Evolutionary conservation across 2,113 vertebrate species (phyloP).

Genomic region (Callipepla squamata): DNA sequence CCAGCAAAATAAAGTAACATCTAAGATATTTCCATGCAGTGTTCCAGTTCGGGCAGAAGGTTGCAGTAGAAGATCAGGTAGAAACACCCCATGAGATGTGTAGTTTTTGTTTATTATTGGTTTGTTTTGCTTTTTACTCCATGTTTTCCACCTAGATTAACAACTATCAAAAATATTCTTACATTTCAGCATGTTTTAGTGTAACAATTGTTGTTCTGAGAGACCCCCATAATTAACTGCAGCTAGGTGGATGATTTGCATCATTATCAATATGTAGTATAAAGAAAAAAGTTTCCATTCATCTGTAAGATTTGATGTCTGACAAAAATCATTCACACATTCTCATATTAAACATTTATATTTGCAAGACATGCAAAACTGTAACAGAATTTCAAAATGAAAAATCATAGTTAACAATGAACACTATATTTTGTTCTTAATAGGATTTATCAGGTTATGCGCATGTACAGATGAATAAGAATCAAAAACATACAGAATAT

Average conservation of each 20-base stretch:
- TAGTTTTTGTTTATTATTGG: neutral
- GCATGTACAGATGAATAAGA: neutral
- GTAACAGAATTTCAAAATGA: neutral
- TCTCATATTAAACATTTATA: neutral
- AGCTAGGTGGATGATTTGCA: neutral
- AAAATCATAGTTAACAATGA: neutral
- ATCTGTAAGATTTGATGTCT: neutral
- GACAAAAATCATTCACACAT: neutral
- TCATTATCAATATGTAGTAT: neutral
- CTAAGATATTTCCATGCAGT: slow-evolving; percentile 44
- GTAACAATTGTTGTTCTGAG: neutral
- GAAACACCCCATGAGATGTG: neutral
- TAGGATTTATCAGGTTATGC: neutral
- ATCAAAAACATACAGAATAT: neutral
- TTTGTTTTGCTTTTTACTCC: neutral
- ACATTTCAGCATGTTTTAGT: neutral
- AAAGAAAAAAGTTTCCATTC: neutral
- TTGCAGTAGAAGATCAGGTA: slow-evolving; percentile 69
- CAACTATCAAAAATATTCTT: neutral
- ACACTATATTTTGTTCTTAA: neutral
- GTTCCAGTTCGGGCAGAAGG: slow-evolving; percentile 70
- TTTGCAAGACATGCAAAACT: neutral
- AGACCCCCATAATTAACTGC: neutral
- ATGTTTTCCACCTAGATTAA: neutral
- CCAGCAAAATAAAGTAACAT: neutral